Conservation (phyloP, 2,888 invertebrate genomes). For the Apotomis capreana region DNA sequence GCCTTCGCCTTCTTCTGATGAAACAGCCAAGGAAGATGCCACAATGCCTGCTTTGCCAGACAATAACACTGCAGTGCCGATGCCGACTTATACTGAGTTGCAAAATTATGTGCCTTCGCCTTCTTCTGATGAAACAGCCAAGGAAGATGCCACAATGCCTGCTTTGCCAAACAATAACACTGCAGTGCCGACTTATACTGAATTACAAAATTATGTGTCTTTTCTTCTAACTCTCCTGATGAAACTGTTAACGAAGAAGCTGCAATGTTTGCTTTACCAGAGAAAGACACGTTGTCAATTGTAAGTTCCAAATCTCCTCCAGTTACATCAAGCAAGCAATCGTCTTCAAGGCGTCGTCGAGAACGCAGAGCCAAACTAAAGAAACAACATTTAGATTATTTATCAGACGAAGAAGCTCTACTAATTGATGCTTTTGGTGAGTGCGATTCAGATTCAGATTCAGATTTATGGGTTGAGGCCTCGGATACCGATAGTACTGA, state of each 20-base stretch:
- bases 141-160: too few species aligned
- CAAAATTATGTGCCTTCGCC: too few species aligned
- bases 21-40: too few species aligned
- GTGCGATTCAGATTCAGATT: background rate
- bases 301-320: conserved; percentile 3
- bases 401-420: conserved; percentile 4
- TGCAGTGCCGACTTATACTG: too few species aligned
- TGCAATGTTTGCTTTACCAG: conserved; percentile 1
- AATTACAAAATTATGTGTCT: background rate
- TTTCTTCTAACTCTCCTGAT: background rate
- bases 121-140: too few species aligned
- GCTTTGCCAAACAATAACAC: too few species aligned
- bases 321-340: conserved; percentile 1
- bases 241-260: conserved; percentile 6
- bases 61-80: too few species aligned
- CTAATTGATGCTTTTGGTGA: conserved; percentile 4
- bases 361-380: conserved; percentile 5
- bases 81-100: too few species aligned
- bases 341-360: conserved; percentile 5
- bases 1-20: too few species aligned
- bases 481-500: conserved; percentile 1
- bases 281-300: background rate
- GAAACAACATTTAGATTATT: conserved; percentile 4
- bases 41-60: too few species aligned
- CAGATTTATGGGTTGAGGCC: conserved; percentile 1